Evolutionary conservation across 2,113 vertebrate genomes (phyloP).

Genomic region (Smithornis capensis): DNA sequence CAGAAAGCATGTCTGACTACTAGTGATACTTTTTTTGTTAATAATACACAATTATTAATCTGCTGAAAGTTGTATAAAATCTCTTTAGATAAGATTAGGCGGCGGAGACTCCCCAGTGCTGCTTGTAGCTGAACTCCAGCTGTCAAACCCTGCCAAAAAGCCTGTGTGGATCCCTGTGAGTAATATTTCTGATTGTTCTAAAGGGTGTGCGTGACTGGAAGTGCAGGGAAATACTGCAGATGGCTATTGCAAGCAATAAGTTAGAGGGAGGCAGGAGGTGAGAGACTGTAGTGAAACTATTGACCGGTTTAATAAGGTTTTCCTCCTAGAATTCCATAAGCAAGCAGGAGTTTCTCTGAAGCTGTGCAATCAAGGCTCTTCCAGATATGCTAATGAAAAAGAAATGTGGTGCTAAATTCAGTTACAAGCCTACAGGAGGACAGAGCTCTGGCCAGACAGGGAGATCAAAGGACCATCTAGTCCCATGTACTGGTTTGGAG

Average conservation of each 20-base stretch:
- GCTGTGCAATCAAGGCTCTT: neutral
- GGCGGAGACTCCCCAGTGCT: neutral
- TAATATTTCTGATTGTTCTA: conserved; percentile 20
- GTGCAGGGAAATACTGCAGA: neutral
- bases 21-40: neutral
- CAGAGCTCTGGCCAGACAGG: neutral
- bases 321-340: neutral
- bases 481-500: rapidly evolving
- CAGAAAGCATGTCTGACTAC: neutral
- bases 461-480: neutral
- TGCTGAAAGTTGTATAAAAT: neutral
- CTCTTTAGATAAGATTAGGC: neutral
- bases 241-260: neutral
- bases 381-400: neutral
- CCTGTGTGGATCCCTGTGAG: conserved; percentile 11
- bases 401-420: neutral
- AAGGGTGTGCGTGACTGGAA: neutral
- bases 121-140: neutral
- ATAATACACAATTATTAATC: neutral
- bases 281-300: neutral
- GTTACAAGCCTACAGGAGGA: neutral
- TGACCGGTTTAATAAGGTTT: neutral
- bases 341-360: neutral
- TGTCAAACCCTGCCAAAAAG: neutral
- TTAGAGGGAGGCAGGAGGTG: neutral